phyloP scores from a whole-genome alignment of 2,888 invertebrate genomes.

The Gortyna flavago region DNA sequence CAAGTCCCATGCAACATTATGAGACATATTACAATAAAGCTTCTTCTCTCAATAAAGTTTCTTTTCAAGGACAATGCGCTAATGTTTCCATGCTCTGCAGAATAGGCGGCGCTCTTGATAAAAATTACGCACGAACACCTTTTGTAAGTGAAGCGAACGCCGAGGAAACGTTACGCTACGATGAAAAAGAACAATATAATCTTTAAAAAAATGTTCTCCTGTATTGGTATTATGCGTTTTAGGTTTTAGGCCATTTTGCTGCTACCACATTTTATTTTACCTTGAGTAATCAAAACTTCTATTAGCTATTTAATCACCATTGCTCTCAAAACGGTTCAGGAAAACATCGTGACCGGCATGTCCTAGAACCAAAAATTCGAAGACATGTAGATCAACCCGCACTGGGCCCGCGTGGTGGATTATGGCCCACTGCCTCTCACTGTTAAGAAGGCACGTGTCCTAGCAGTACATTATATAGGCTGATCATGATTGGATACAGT shows the following conservation, averaged over 20 bases:
- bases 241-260: neutral
- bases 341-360: neutral
- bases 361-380: neutral
- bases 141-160: constrained; percentile 8
- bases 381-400: too few species aligned
- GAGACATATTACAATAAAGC: constrained; percentile 2
- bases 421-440: neutral
- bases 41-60: neutral
- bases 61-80: neutral
- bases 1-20: constrained; percentile 8
- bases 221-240: neutral
- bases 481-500: neutral
- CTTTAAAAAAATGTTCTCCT: neutral
- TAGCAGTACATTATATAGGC: neutral
- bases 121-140: constrained; percentile 22
- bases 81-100: neutral
- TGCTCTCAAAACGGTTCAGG: too few species aligned
- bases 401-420: neutral
- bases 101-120: constrained; percentile 13
- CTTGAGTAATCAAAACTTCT: neutral
- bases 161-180: constrained; percentile 27
- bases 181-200: constrained; percentile 33
- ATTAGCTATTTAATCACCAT: too few species aligned
- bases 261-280: neutral
- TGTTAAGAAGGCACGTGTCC: neutral